phyloP scores from a whole-genome alignment of 2,797 vertebrate species.

The Sebastes alutus region DNA sequence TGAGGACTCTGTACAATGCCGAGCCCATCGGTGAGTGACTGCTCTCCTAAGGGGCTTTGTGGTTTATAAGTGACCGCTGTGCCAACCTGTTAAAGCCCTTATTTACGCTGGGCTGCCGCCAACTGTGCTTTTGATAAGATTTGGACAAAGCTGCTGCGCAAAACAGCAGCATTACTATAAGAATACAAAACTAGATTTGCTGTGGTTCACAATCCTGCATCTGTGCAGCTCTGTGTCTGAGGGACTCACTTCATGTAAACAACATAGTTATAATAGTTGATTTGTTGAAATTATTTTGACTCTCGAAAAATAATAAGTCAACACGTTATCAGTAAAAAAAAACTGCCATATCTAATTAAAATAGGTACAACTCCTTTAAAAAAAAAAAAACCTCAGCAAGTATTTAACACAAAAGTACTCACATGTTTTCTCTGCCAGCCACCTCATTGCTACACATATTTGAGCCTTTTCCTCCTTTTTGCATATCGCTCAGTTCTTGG shows the following conservation, averaged over 20 bases:
- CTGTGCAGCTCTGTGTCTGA: neutral
- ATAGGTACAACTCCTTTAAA: neutral
- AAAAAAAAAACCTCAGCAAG: neutral
- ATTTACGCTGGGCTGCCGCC: neutral
- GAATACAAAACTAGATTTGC: neutral
- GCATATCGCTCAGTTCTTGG: constrained; percentile 22
- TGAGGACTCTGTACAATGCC: neutral
- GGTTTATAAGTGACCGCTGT: neutral
- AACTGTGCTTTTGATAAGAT: constrained; percentile 1
- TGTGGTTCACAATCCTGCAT: neutral
- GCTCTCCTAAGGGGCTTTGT: constrained; percentile 2
- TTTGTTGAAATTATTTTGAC: neutral
- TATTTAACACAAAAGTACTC: constrained; percentile 6
- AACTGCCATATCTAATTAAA: neutral
- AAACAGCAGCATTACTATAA: neutral
- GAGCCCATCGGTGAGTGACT: neutral
- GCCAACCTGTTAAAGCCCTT: neutral
- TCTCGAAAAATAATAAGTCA: neutral
- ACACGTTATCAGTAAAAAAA: neutral
- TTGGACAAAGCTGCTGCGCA: neutral
- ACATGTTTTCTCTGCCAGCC: neutral
- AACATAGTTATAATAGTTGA: neutral
- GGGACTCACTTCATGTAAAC: neutral
- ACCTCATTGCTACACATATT: constrained; percentile 28
- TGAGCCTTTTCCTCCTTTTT: constrained; percentile 4